A percentile compares a stretch with the other conserved stretches of the same genome.
Evolutionary conservation across 2,113 vertebrate species (phyloP).

Genomic region (Microtus pennsylvanicus): DNA sequence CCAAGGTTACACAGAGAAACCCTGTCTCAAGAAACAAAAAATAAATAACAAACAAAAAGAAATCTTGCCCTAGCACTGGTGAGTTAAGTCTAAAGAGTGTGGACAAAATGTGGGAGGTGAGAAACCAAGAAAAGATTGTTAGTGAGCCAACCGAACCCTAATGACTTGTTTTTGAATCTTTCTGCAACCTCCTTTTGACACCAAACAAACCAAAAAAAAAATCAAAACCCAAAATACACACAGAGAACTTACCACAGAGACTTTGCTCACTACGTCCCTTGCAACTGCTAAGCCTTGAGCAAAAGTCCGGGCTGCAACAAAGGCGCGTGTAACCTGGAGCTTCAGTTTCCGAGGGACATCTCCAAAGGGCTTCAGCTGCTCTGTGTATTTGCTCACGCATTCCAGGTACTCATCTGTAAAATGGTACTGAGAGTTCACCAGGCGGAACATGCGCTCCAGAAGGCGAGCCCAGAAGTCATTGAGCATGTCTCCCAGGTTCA

Average conservation of each 20-base stretch:
- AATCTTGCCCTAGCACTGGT: not conserved
- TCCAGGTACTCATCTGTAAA: constrained; percentile 96
- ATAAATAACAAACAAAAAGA: not conserved
- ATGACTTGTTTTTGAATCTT: not conserved
- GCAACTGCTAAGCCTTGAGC: constrained; percentile 93
- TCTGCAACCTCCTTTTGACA: constrained; percentile 11
- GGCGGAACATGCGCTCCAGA: constrained; percentile 97
- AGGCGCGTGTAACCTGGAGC: constrained; percentile 94
- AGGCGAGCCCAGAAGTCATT: constrained; percentile 97
- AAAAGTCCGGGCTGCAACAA: constrained; percentile 95
- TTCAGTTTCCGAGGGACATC: constrained; percentile 97
- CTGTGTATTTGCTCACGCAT: constrained; percentile 96
- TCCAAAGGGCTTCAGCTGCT: constrained; percentile 97
- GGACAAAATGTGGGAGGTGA: not conserved
- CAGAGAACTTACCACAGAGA: constrained; percentile 90
- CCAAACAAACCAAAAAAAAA: not conserved
- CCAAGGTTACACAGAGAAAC: not conserved
- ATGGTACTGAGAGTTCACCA: constrained; percentile 97
- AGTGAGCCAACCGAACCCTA: not conserved
- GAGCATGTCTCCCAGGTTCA: constrained; percentile 97
- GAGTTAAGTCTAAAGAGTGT: not conserved
- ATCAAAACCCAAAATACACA: not conserved
- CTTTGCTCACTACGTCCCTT: constrained; percentile 93
- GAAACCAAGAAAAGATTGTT: not conserved
- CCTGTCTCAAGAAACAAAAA: not conserved